Conservation (phyloP, 37 sponge, comb jelly and placozoan species). For the Theonella swinhoei region DNA sequence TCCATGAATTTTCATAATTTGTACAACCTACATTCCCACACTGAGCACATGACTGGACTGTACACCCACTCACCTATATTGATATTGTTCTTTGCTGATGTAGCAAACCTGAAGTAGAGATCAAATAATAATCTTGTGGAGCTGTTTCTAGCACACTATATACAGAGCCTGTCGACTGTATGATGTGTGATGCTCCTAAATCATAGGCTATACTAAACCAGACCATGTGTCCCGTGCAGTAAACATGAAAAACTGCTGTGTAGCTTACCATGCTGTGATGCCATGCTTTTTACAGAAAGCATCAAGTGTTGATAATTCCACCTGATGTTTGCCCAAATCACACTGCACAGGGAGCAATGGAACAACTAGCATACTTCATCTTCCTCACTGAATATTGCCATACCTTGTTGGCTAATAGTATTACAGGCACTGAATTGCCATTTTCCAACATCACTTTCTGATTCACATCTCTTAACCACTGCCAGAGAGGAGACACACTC, state of each 20-base stretch:
- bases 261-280: conserved; percentile 49
- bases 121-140: no score
- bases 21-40: no score
- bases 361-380: no score
- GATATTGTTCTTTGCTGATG: conserved; percentile 45
- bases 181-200: no score
- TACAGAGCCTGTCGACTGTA: no score
- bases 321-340: conserved; percentile 43
- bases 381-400: no score
- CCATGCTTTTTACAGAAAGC: conserved; percentile 45
- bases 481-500: neutral
- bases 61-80: no score
- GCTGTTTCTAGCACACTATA: no score
- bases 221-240: no score
- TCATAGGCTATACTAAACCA: no score
- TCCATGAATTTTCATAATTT: no score
- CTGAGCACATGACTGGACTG: no score
- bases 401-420: conserved; percentile 84
- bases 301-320: conserved; percentile 24
- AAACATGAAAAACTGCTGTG: neutral
- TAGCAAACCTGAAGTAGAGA: conserved; percentile 16
- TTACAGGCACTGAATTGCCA: conserved; percentile 84
- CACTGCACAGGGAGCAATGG: conserved; percentile 1
- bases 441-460: conserved; percentile 90
- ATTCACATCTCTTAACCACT: conserved; percentile 90